Base-by-base conservation (phyloP, 2,113 vertebrate genomes). In the Erythrocercus mccallii region DNA sequence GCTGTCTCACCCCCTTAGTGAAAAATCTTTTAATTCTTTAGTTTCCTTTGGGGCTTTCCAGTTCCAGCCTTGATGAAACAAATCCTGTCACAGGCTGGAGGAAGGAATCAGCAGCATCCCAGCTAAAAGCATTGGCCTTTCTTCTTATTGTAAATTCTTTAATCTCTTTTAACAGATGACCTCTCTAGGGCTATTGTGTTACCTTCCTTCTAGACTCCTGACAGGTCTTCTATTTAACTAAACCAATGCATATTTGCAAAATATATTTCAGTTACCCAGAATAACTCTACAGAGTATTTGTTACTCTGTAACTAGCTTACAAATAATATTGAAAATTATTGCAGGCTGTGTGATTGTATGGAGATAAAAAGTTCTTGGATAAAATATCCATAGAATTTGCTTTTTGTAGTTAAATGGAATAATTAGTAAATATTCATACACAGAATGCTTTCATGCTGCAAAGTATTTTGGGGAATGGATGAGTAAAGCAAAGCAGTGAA, bases 201-300 rank as follows among this genome's bases (percentile, higher is more conserved):
- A 69, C 42, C 53, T 69, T 79, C 42, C 89, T 89, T 40, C n/a
- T 87, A 65, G 81, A 79, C 38, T 92, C 74, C 57, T 91, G 93
- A 79, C 70, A 94, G 69, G 60, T 47, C 86, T 93, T 95, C 83
- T 85, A 35, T 95, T 95, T 87, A 89, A 65, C 53, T 79, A 87
- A 94, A 89, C 30, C 53, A 88, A 77, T 37, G 61, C 54, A 78
- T 88, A 91, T 89, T 74, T 68, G 15, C 18, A 81, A 58, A 58
- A 70, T 83, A n/a, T 70, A 78, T 94, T 93, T 82, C 64, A 88
- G 65, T 88, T 93, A 71, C 38, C 61, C 57, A 54, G 64, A 61
- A 54, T 11, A 81, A 84, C 42, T 19, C 4, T 70, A 57, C 40
- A 86, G 64, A 54, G 4, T 73, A 78, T 94, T 86, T 51, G 20